Conservation (phyloP, 2,797 vertebrate genomes). For the Argya squamiceps region DNA sequence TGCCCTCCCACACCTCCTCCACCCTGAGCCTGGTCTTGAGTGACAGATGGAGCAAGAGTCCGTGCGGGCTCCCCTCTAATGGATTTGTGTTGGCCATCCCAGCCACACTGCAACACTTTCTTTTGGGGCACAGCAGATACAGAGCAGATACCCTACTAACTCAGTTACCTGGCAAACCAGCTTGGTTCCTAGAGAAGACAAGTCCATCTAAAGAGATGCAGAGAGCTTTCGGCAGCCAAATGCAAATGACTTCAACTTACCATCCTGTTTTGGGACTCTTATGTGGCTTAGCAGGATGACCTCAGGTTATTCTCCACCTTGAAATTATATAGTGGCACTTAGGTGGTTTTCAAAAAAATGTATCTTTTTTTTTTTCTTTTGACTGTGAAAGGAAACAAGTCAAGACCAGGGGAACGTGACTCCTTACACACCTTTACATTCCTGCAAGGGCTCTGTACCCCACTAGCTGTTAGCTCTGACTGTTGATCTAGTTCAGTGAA, state of each 20-base stretch:
- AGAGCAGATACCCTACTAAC: background rate
- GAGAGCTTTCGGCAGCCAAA: background rate
- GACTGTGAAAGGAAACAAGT: background rate
- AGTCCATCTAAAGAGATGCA: background rate
- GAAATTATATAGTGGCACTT: background rate
- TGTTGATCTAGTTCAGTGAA: background rate
- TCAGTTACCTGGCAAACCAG: background rate
- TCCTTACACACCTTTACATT: background rate
- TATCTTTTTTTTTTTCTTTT: background rate
- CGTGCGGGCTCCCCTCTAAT: fast-evolving
- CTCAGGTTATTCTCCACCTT: background rate
- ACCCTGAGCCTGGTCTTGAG: background rate
- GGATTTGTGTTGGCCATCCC: background rate
- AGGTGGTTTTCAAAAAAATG: background rate
- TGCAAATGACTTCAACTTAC: background rate
- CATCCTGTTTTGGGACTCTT: background rate
- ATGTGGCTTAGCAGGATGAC: background rate
- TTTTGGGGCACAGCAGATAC: background rate
- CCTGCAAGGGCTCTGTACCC: background rate
- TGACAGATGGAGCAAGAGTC: background rate
- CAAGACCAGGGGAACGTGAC: background rate
- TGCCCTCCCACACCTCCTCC: conserved; percentile 20
- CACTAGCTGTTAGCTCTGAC: background rate
- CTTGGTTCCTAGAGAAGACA: background rate
- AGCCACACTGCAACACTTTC: background rate